Evolutionary conservation across 1,140 invertebrate genomes (phyloP).

Genomic region (Tetragonula clypearis): DNA sequence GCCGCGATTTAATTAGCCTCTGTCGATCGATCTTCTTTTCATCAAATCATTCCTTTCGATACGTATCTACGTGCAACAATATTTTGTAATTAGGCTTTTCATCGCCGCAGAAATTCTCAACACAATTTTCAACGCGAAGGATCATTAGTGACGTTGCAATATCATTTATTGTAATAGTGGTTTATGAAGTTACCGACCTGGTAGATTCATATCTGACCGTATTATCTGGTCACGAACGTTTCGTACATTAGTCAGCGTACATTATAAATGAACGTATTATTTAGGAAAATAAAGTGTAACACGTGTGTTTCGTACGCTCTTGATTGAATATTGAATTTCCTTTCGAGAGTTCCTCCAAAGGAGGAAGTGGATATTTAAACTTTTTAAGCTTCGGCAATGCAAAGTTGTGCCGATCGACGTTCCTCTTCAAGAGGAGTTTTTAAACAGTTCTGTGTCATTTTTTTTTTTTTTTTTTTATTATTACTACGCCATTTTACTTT

Average conservation of each 20-base stretch:
- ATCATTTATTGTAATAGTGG: background rate
- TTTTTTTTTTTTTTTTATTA: background rate
- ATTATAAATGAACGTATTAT: background rate
- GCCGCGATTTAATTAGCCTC: slow-evolving; percentile 6
- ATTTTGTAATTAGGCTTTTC: background rate
- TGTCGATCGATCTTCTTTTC: background rate
- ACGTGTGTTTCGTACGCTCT: background rate
- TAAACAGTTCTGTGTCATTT: background rate
- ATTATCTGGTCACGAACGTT: background rate
- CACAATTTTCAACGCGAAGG: background rate
- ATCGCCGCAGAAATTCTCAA: background rate
- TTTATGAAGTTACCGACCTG: background rate
- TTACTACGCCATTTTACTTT: background rate
- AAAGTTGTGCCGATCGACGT: background rate
- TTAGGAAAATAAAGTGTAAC: background rate
- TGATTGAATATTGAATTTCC: background rate
- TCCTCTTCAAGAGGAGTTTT: background rate
- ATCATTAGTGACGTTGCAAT: background rate
- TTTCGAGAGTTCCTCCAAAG: background rate
- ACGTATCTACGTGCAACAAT: background rate
- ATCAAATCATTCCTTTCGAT: background rate
- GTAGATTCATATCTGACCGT: background rate
- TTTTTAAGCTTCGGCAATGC: background rate
- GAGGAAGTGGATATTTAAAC: background rate
- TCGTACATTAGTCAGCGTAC: background rate